Percentiles rank a stretch among this genome's conserved stretches.
phyloP scores from a whole-genome alignment of 2,797 vertebrate species.

The Toxotes lorentzi region DNA sequence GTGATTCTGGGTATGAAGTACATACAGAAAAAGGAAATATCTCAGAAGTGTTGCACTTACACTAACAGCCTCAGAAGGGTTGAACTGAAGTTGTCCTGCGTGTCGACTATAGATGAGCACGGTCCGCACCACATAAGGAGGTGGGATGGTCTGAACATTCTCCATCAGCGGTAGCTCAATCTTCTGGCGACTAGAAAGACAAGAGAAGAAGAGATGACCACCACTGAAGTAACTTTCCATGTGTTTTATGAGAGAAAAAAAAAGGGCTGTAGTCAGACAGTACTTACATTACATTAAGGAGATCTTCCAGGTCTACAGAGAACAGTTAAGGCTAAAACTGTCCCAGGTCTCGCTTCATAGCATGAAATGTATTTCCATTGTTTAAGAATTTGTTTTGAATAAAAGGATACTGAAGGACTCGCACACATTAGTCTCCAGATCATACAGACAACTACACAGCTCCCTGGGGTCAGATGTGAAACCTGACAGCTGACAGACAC shows the following conservation, averaged over 20 bases:
- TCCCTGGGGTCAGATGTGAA: constrained; percentile 96
- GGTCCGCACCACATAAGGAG: constrained; percentile 92
- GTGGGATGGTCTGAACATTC: constrained; percentile 93
- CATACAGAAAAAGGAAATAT: neutral
- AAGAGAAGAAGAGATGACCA: neutral
- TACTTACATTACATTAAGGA: constrained; percentile 95
- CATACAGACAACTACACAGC: constrained; percentile 96
- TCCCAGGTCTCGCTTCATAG: neutral
- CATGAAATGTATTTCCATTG: neutral
- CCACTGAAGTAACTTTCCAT: neutral
- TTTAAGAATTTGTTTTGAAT: neutral
- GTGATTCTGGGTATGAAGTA: neutral
- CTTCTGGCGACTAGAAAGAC: constrained; percentile 89
- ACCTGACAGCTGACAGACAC: constrained; percentile 89
- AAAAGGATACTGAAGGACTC: constrained; percentile 95
- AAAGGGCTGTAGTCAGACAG: neutral
- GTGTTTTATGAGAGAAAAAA: neutral
- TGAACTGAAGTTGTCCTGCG: constrained; percentile 90
- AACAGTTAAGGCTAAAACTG: constrained; percentile 78
- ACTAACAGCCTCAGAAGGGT: constrained; percentile 89
- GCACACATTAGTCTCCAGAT: constrained; percentile 94
- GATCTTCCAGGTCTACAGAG: constrained; percentile 92
- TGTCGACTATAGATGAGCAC: constrained; percentile 93
- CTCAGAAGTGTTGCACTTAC: constrained; percentile 70
- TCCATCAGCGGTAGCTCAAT: constrained; percentile 93